Evolutionary conservation across 2,888 invertebrate genomes (phyloP).

Genomic region (Drosophila cognata): DNA sequence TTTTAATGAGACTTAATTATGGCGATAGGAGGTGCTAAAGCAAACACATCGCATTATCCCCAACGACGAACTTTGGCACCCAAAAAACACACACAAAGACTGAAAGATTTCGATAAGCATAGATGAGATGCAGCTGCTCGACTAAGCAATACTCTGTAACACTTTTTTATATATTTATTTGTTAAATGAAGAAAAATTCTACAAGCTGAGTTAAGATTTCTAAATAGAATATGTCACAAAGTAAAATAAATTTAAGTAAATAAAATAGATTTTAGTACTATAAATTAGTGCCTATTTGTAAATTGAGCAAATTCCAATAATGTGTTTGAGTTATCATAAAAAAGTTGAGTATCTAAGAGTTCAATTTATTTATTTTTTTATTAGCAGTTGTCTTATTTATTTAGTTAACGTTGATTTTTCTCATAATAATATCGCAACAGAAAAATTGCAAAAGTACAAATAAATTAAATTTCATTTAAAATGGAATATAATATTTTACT

Average conservation of each 20-base stretch:
- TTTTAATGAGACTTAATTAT: slow-evolving; percentile 65
- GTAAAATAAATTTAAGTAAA: background rate
- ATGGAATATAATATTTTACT: background rate
- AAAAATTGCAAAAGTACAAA: background rate
- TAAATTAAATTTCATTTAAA: background rate
- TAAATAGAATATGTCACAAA: background rate
- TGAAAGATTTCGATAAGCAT: slow-evolving; percentile 21
- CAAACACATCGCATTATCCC: slow-evolving; percentile 55
- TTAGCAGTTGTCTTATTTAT: background rate
- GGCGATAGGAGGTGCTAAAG: slow-evolving; percentile 46
- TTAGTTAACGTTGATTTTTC: background rate
- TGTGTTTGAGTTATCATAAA: background rate
- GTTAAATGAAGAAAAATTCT: background rate
- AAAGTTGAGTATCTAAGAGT: background rate
- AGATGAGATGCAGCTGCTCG: slow-evolving; percentile 15
- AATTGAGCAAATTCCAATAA: background rate
- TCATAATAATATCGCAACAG: background rate
- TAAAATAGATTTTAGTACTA: background rate
- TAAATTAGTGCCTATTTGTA: background rate
- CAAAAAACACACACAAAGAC: slow-evolving; percentile 11
- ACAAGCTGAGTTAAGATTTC: background rate
- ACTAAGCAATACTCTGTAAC: slow-evolving; percentile 27
- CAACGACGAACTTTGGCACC: slow-evolving; percentile 65
- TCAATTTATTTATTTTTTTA: background rate
- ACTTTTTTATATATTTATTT: background rate